Evolutionary conservation across 2,888 invertebrate species (phyloP).

Genomic region (Syrphus vitripennis): DNA sequence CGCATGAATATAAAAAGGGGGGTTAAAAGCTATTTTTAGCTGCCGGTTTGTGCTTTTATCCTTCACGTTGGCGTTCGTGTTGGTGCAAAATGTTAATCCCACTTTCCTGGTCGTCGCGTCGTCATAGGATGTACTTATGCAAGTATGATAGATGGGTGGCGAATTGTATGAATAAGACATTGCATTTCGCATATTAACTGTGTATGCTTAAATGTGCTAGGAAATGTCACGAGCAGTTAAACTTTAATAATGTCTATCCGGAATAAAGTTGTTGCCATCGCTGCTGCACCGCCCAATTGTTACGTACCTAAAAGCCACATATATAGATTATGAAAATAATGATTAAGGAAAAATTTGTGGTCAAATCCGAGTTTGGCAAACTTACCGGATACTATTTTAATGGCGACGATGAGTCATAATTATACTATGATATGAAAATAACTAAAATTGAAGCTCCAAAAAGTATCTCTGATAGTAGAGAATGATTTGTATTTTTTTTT

Average conservation of each 20-base stretch:
- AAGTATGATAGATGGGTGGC: conserved; percentile 36
- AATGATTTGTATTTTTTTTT: no score
- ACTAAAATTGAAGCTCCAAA: no score
- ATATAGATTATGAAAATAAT: background rate
- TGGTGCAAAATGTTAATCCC: conserved; percentile 45
- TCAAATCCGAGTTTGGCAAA: background rate
- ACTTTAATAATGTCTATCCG: conserved; percentile 52
- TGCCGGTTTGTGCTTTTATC: conserved; percentile 5
- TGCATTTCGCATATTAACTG: conserved; percentile 10
- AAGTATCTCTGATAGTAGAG: no score
- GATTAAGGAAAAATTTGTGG: background rate
- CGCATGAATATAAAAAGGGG: conserved; percentile 11
- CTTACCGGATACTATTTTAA: no score
- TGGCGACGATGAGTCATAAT: no score
- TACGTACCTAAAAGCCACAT: no score
- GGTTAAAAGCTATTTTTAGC: conserved; percentile 52
- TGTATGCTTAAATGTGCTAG: background rate
- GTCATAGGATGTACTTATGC: conserved; percentile 25
- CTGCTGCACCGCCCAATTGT: background rate
- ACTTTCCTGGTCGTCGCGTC: conserved; percentile 17
- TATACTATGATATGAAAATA: no score
- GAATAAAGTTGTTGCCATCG: background rate
- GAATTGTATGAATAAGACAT: conserved; percentile 48
- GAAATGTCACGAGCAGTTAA: conserved; percentile 45
- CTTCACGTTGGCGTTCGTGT: background rate